Conservation (phyloP, 2,888 invertebrate genomes). For the Acleris emargana region DNA sequence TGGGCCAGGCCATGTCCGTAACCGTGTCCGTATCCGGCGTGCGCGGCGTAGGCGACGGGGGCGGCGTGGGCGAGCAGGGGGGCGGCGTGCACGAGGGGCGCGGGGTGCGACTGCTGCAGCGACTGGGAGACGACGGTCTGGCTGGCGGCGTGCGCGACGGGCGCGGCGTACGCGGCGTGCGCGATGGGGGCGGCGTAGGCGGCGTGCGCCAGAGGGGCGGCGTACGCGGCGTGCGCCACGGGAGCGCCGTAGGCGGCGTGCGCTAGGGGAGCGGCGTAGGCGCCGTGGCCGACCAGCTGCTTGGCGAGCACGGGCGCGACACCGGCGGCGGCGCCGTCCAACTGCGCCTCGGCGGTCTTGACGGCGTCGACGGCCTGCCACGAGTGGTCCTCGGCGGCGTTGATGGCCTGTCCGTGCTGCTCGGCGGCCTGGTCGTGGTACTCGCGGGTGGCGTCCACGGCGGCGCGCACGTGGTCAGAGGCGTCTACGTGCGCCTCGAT, state of each 20-base stretch:
- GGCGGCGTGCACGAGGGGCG: conserved; percentile 33
- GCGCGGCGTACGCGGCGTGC: conserved; percentile 28
- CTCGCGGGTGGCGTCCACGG: conserved; percentile 72
- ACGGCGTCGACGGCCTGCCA: conserved; percentile 77
- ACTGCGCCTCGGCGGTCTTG: conserved; percentile 72
- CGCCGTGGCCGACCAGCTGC: conserved; percentile 68
- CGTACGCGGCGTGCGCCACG: conserved; percentile 35
- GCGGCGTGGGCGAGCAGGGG: conserved; percentile 39
- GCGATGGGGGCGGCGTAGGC: conserved; percentile 26
- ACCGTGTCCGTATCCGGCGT: conserved; percentile 14
- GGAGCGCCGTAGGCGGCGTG: conserved; percentile 42
- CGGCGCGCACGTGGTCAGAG: conserved; percentile 74
- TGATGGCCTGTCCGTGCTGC: conserved; percentile 72
- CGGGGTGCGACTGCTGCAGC: conserved; percentile 23
- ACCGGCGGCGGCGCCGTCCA: conserved; percentile 77
- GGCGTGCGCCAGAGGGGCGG: conserved; percentile 33
- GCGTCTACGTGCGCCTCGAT: conserved; percentile 78
- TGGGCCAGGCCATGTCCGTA: conserved; percentile 26
- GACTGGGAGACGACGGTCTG: conserved; percentile 29
- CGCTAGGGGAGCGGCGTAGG: conserved; percentile 44
- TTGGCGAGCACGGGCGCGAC: conserved; percentile 75
- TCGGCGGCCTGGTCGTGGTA: conserved; percentile 77
- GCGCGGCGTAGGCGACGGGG: conserved; percentile 38
- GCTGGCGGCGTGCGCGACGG: conserved; percentile 36
- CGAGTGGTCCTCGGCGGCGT: conserved; percentile 78